Conservation (phyloP, 2,797 vertebrate species). For the Platalea minor region DNA sequence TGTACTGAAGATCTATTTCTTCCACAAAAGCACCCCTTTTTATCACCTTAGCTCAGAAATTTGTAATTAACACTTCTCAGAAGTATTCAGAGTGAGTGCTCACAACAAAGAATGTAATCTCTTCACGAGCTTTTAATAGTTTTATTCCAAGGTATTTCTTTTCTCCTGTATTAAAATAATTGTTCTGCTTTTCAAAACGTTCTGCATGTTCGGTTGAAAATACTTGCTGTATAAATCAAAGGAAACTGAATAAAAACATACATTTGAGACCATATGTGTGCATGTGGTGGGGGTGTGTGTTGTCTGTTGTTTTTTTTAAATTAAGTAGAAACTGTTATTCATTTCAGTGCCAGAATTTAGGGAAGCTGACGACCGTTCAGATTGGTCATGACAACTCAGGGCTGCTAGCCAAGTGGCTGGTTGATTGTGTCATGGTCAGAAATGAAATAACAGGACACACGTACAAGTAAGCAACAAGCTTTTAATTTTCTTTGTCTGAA, state of each 20-base stretch:
- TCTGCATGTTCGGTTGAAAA: not conserved
- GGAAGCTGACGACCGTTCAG: constrained; percentile 93
- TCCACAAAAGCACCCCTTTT: not conserved
- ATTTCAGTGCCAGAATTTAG: constrained; percentile 93
- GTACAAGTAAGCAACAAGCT: constrained; percentile 84
- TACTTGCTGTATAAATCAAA: not conserved
- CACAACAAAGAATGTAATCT: not conserved
- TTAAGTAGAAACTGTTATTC: constrained; percentile 37
- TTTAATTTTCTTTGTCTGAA: not conserved
- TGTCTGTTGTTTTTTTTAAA: not conserved
- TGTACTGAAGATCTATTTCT: not conserved
- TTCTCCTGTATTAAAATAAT: not conserved
- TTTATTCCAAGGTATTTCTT: not conserved
- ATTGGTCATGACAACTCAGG: constrained; percentile 97
- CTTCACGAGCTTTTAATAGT: not conserved
- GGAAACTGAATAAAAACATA: not conserved
- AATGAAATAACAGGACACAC: constrained; percentile 97
- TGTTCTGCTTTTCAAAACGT: not conserved
- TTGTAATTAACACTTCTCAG: not conserved
- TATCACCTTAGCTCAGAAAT: not conserved
- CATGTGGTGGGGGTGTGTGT: not conserved
- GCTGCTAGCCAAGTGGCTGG: constrained; percentile 95
- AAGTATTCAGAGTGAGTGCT: not conserved
- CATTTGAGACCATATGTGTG: not conserved
- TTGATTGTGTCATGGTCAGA: constrained; percentile 96